These are phyloP conservation scores for Trachelus tabidus DNA, from an alignment of 2,888 invertebrate genomes.

Conservation along the genomic window DNA sequence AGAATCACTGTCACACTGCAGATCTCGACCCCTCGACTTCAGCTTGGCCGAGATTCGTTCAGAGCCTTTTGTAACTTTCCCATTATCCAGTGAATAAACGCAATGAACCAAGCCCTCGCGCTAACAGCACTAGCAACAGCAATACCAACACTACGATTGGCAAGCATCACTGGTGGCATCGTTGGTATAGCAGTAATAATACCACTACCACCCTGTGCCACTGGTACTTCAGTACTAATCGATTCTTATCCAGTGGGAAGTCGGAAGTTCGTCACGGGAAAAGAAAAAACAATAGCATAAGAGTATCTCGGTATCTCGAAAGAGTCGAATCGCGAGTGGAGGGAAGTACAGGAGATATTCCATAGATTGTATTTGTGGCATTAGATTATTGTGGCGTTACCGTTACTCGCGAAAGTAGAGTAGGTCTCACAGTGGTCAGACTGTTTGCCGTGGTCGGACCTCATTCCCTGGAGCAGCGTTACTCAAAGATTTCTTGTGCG, in stretches of 20 bases:
- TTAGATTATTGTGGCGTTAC: constrained; percentile 17
- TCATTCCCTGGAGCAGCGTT: not conserved
- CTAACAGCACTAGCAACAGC: not conserved
- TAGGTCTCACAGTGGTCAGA: not conserved
- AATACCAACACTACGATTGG: not conserved
- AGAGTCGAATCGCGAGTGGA: not conserved
- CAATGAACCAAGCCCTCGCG: constrained; percentile 12
- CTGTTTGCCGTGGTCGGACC: not conserved
- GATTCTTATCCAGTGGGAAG: constrained; percentile 9
- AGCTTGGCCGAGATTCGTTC: constrained; percentile 32
- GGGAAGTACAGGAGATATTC: constrained; percentile 21
- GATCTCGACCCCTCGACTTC: constrained; percentile 23
- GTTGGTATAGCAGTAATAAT: constrained; percentile 1
- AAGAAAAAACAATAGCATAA: not conserved
- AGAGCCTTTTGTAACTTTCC: constrained; percentile 19
- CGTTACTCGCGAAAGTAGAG: not conserved
- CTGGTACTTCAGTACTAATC: not conserved
- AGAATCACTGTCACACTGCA: constrained; percentile 33
- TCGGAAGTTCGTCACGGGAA: not conserved
- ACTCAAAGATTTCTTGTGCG: not conserved
- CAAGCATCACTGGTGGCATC: not conserved
- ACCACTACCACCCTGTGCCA: not conserved
- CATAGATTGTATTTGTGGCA: constrained; percentile 31
- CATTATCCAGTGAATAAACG: constrained; percentile 28
- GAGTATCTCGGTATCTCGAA: not conserved